Conservation (phyloP, 2,888 invertebrate genomes). For the Hemaris fuciformis region DNA sequence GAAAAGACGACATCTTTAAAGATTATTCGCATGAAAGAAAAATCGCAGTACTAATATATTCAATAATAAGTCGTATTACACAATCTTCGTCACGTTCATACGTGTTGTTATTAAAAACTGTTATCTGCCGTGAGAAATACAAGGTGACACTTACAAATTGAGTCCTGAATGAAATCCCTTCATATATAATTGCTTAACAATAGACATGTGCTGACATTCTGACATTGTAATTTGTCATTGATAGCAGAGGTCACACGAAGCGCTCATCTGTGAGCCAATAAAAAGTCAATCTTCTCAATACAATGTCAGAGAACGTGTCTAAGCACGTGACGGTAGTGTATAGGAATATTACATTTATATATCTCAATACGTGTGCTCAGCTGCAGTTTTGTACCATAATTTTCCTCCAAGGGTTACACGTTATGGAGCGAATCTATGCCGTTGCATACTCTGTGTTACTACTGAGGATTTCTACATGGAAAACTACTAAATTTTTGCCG, state of each 20-base stretch:
- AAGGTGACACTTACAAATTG: not conserved
- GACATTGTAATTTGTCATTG: constrained; percentile 1
- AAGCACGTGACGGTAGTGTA: not conserved
- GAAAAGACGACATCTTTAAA: too few relatives aligned
- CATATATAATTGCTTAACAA: not conserved
- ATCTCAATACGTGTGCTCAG: too few relatives aligned
- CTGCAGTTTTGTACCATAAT: too few relatives aligned
- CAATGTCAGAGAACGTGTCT: not conserved
- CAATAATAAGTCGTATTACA: not conserved
- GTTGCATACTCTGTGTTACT: too few relatives aligned
- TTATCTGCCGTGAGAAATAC: not conserved
- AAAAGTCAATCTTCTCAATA: not conserved
- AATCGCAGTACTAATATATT: too few relatives aligned
- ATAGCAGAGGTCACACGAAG: not conserved
- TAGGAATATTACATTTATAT: not conserved
- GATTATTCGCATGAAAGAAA: too few relatives aligned
- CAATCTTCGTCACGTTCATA: not conserved
- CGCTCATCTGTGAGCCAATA: not conserved
- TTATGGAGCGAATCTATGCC: too few relatives aligned
- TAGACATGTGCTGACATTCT: not conserved
- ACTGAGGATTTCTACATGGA: too few relatives aligned
- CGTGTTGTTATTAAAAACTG: not conserved
- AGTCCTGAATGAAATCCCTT: not conserved
- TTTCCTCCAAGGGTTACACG: too few relatives aligned
- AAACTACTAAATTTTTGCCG: too few relatives aligned